Evolutionary conservation across 2,113 vertebrate genomes (phyloP).

Genomic region (Apistogramma diplotaenia): DNA sequence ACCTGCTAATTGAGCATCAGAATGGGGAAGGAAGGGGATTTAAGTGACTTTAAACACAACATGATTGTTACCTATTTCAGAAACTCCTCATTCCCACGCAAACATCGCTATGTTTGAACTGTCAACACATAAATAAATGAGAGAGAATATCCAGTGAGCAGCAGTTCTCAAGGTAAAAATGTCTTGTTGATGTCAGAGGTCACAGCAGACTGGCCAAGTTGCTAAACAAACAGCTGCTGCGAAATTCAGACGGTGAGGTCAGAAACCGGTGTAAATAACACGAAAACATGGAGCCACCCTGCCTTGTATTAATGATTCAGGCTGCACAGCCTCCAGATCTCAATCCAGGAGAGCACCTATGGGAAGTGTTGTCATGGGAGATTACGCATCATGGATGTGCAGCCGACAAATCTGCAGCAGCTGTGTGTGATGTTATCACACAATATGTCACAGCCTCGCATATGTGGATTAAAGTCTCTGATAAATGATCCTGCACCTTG

Average conservation of each 20-base stretch:
- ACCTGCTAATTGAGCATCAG: background rate
- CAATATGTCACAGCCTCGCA: too few relatives aligned
- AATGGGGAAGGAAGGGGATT: background rate
- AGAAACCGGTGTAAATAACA: background rate
- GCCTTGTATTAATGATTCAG: background rate
- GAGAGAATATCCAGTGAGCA: background rate
- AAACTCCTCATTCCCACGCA: background rate
- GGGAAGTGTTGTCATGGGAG: background rate
- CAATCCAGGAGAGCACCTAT: fast-evolving
- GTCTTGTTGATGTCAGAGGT: fast-evolving
- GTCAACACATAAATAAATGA: too few relatives aligned
- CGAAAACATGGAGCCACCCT: too few relatives aligned
- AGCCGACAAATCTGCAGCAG: background rate
- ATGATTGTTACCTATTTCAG: background rate
- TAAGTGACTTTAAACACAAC: too few relatives aligned
- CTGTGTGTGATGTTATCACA: background rate
- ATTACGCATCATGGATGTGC: background rate
- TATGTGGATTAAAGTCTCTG: background rate
- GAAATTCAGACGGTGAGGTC: background rate
- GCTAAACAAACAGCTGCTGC: background rate
- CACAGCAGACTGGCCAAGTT: fast-evolving
- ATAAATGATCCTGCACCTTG: background rate
- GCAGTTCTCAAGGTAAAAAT: background rate
- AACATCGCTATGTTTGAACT: background rate
- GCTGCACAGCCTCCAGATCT: background rate